These are phyloP conservation scores for Eupsilia transversa DNA, from an alignment of 2,888 invertebrate species.

Conservation along the genomic window DNA sequence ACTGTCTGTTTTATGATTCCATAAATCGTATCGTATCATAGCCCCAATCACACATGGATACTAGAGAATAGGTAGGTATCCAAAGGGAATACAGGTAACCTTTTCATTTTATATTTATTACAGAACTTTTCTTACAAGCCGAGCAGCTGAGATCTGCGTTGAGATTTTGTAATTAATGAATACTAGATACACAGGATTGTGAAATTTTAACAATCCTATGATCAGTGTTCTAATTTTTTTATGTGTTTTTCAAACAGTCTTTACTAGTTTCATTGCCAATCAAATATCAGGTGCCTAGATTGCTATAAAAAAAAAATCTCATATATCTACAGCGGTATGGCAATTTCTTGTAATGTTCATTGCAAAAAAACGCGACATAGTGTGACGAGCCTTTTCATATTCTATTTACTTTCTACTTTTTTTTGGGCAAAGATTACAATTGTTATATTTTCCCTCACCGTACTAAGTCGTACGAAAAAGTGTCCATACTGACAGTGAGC, in stretches of 20 bases:
- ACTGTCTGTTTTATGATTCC: not conserved
- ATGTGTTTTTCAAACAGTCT: not conserved
- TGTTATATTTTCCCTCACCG: no score
- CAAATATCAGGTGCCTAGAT: not conserved
- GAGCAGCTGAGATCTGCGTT: no score
- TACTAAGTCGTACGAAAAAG: no score
- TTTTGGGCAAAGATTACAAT: no score
- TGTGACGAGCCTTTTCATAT: constrained; percentile 13
- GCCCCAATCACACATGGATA: not conserved
- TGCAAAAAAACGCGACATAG: not conserved
- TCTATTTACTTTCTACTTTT: constrained; percentile 41
- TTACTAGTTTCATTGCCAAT: no score
- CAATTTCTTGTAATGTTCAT: not conserved
- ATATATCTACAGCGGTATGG: no score
- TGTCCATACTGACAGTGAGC: no score
- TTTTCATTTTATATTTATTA: not conserved
- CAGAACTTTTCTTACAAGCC: not conserved
- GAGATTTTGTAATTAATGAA: not conserved
- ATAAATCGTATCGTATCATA: not conserved
- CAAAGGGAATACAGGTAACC: not conserved
- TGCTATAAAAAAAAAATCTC: no score
- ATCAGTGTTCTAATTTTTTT: not conserved
- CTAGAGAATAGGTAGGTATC: no score
- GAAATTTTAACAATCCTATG: not conserved
- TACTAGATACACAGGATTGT: not conserved